phyloP scores from a whole-genome alignment of 1,140 invertebrate genomes.

The Maconellicoccus hirsutus region DNA sequence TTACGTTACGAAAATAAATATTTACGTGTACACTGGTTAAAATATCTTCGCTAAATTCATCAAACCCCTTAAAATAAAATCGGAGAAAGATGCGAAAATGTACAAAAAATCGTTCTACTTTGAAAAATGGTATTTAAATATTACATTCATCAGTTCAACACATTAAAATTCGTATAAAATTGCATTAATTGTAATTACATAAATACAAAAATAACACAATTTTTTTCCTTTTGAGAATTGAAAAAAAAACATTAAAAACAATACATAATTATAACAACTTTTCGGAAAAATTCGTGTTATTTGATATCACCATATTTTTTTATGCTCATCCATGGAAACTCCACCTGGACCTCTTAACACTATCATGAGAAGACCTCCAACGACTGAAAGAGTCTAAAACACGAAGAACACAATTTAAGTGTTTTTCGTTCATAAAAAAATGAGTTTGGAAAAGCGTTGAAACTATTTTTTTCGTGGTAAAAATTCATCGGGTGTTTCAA shows the following conservation, averaged over 20 bases:
- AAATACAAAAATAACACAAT: neutral
- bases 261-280: neutral
- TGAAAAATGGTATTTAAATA: too few relatives aligned
- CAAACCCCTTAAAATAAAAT: too few relatives aligned
- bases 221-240: neutral
- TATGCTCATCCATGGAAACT: slow-evolving; percentile 99
- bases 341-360: slow-evolving; percentile 95
- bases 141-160: too few relatives aligned
- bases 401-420: slow-evolving; percentile 28
- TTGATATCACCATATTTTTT: slow-evolving; percentile 80
- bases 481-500: too few relatives aligned
- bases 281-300: neutral
- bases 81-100: too few relatives aligned
- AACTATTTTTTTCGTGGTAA: neutral
- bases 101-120: too few relatives aligned
- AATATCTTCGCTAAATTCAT: too few relatives aligned
- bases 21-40: too few relatives aligned
- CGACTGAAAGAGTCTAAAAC: slow-evolving; percentile 88
- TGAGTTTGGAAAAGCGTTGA: neutral
- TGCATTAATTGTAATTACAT: neutral
- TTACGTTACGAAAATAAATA: too few relatives aligned
- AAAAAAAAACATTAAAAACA: neutral
- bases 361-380: slow-evolving; percentile 97
- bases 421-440: neutral
- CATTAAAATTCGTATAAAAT: too few relatives aligned